Evolutionary conservation across 2,113 vertebrate genomes (phyloP), one percentile per base, ranked within the genome.

Genomic region (Zingel zingel): DNA sequence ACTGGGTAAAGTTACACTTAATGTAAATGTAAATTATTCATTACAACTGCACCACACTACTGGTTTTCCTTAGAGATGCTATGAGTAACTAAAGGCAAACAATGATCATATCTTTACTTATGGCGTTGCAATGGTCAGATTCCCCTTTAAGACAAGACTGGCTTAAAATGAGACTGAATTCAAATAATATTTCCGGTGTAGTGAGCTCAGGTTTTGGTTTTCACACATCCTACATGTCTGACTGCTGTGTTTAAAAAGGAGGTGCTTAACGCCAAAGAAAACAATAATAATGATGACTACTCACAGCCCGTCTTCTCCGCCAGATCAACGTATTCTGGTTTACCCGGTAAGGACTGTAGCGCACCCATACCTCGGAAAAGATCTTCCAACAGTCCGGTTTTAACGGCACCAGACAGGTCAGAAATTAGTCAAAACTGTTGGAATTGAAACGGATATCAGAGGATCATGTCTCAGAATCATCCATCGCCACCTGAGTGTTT

Each of bases 251-350:
- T 1, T 12, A 15, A 10, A 12, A 39, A 9, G 39, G 36, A 9
- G 36, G 8, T 39, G 36, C 36, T 56, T 14, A 3, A n/a, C 13
- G 33, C 7, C 5, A 9, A 39, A 0, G 3, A 12, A 47, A 77
- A 58, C 27, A 74, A 36, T 2, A 25, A 48, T 3, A 43, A 58
- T 12, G 23, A 47, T 2, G 50, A 70, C 13, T 94, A 98, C 97
- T 97, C 92, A 98, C 97, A 98, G 88, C 97, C 97, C 0, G 97
- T 98, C 93, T 96, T 97, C 77, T 97, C 93, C 19, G 95, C 94
- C 78, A 98, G 95, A 86, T 93, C 92, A 67, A 76, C 89, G 83
- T 96, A 95, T 76, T 96, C 94, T 15, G 91, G 92, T 36, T 95
- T 96, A 23, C 89, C 94, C 68, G 95, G 94, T 65, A 81, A 63